These are phyloP conservation scores for Drosophila lutescens DNA, from an alignment of 2,888 invertebrate genomes.

Conservation along the genomic window DNA sequence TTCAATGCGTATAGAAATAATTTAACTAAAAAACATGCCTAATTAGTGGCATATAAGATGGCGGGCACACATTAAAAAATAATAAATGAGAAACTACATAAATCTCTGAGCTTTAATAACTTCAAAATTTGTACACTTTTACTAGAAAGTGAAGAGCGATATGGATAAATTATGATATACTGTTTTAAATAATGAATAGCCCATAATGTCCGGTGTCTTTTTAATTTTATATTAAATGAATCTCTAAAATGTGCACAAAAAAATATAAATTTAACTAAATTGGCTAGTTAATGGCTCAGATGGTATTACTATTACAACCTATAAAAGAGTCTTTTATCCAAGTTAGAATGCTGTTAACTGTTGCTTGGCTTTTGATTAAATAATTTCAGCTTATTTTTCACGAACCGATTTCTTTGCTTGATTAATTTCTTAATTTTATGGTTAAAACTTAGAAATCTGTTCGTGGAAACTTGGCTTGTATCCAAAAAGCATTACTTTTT, in stretches of 20 bases:
- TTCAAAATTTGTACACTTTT: not conserved
- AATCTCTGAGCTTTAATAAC: not conserved
- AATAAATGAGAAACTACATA: not conserved
- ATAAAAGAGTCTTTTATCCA: slow-evolving; percentile 16
- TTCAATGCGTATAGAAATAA: not conserved
- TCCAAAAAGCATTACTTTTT: not conserved
- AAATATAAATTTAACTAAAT: slow-evolving; percentile 51
- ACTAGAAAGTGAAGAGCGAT: not conserved
- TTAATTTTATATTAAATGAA: slow-evolving; percentile 16
- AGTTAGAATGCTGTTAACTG: slow-evolving; percentile 26
- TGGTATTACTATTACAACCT: slow-evolving; percentile 24
- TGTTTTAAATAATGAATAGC: not conserved
- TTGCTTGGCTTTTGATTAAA: slow-evolving; percentile 20
- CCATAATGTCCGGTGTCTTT: slow-evolving; percentile 1
- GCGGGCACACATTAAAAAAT: not conserved
- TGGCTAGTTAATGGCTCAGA: slow-evolving; percentile 45
- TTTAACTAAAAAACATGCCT: not conserved
- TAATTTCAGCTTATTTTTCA: slow-evolving; percentile 14
- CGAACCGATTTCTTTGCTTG: not conserved
- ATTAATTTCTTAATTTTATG: not conserved
- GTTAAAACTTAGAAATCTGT: not conserved
- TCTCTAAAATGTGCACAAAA: slow-evolving; percentile 41
- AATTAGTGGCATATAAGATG: not conserved
- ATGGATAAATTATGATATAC: not conserved
- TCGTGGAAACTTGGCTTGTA: not conserved